Percentiles rank a stretch among this genome's conserved stretches.
Conservation (phyloP, 1,140 invertebrate genomes). For the Papilio machaon region DNA sequence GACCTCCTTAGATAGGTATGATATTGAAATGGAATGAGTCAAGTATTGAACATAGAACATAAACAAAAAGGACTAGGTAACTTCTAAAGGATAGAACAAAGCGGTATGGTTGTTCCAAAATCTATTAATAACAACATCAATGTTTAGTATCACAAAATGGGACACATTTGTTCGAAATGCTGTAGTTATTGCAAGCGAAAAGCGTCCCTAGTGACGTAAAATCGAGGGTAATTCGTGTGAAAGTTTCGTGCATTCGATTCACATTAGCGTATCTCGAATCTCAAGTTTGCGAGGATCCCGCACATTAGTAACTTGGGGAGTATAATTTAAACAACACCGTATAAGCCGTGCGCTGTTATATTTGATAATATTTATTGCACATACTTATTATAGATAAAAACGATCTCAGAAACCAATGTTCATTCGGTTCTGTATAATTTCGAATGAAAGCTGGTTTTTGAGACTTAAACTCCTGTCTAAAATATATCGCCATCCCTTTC, state of each 20-base stretch:
- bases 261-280: constrained; percentile 31
- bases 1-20: no score
- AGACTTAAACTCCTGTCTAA: no score
- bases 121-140: constrained; percentile 30
- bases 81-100: background rate
- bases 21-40: background rate
- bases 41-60: background rate
- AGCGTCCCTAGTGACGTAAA: constrained; percentile 10
- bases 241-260: constrained; percentile 22
- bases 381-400: background rate
- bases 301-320: constrained; percentile 7
- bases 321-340: background rate
- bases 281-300: background rate
- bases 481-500: no score
- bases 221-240: background rate
- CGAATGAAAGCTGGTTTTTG: no score
- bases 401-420: background rate
- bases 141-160: constrained; percentile 5
- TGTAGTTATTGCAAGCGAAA: background rate
- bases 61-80: constrained; percentile 6
- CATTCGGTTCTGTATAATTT: no score
- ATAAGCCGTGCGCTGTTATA: background rate
- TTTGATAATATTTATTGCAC: background rate
- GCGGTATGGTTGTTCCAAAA: background rate
- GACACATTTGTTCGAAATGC: background rate